Base-by-base conservation (phyloP, 2,797 vertebrate genomes). In the Labeo calbasu region DNA sequence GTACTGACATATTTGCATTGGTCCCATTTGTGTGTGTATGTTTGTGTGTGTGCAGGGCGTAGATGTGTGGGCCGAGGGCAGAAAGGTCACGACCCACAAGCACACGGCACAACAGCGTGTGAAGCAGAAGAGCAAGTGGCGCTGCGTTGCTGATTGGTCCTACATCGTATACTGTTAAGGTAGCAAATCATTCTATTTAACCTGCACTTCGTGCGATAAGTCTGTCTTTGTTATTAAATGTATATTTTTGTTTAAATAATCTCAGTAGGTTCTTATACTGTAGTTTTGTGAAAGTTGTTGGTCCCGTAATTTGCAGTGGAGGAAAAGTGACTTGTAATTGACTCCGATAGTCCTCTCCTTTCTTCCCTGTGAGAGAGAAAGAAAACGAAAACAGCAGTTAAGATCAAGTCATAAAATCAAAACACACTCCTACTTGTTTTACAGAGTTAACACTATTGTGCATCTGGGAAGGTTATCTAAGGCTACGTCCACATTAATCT, bases 211-310 rank as follows among this genome's bases (percentile, higher is more conserved):
- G 86, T 86, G 84, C 59, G 76, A 83, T 63, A 79, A 87, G 72
- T 87, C 86, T 68, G 77, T 79, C 71, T 84, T 72, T 85, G 82
- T 78, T 81, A 75, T 79, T 87, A 87, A 84, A 86, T 79, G 86
- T 85, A 85, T 83, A 87, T 82, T 70, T 86, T 72, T 57, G 23
- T 78, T 86, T 82, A 72, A 65, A 78, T 87, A 78, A 83, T 89
- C 80, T 86, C 72, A 66, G 79, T 84, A 81, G 76, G 72, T 75
- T 94, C 3, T 93, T 93, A 93, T 92, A 92, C 93, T 94, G 94
- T 92, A 93, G 92, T 94, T 93, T 93, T 91, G 93, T 89, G 91
- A 92, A 89, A 92, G 92, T 86, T 76, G 79, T 89, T 89, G 88
- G 88, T 89, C 88, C 88, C 88, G 46, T 83, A 85, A 86, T 83